A percentile compares a stretch with the other conserved stretches of the same genome.
phyloP scores from a whole-genome alignment of 2,888 invertebrate species.

The Amphipoea lucens region DNA sequence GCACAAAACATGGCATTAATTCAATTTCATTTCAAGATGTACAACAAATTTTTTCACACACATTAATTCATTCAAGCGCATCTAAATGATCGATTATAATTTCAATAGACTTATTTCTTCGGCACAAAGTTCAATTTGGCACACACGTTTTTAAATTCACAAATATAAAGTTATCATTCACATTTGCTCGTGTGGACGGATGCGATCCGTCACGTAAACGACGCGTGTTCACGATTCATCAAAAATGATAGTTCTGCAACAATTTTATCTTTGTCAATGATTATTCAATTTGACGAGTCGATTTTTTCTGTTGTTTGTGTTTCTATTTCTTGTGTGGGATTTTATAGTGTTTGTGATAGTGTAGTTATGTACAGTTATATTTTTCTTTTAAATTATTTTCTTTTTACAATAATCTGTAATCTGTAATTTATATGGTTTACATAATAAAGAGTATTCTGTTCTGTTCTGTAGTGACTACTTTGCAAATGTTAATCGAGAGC shows the following conservation, averaged over 20 bases:
- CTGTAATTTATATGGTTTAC: too few species aligned
- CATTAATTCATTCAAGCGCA: constrained; percentile 59
- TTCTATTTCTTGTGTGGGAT: not conserved
- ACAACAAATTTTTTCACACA: constrained; percentile 57
- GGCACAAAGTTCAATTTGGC: constrained; percentile 25
- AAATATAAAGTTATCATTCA: constrained; percentile 74
- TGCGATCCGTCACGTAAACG: constrained; percentile 75
- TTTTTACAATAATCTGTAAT: not conserved
- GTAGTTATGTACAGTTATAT: not conserved
- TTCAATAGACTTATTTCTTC: constrained; percentile 24
- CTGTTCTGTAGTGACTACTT: not conserved
- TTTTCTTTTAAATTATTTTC: not conserved
- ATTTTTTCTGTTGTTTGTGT: constrained; percentile 21
- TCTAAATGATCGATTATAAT: constrained; percentile 55
- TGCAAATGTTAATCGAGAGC: not conserved
- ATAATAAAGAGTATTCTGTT: too few species aligned
- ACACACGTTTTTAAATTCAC: constrained; percentile 29
- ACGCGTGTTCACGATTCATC: constrained; percentile 85
- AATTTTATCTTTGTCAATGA: constrained; percentile 61
- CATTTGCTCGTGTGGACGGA: constrained; percentile 76
- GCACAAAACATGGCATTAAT: constrained; percentile 32
- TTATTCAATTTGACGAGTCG: constrained; percentile 64
- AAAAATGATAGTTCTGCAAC: constrained; percentile 67
- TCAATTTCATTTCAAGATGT: constrained; percentile 46
- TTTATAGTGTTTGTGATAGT: not conserved